phyloP scores from a whole-genome alignment of 1,140 invertebrate species.

The Oryctes rhinoceros region DNA sequence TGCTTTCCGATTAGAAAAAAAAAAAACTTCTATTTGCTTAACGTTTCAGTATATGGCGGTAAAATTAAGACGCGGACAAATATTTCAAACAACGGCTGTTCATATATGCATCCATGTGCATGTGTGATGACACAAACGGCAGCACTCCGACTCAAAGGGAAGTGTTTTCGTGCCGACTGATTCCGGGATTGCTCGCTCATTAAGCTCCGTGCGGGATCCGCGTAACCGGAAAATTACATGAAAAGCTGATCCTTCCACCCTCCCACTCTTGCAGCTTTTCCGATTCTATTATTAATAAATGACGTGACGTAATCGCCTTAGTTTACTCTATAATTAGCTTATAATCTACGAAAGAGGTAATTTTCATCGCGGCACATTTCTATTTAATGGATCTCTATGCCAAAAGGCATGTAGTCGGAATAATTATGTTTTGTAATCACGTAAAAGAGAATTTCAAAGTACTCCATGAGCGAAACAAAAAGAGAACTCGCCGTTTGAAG shows the following conservation, averaged over 20 bases:
- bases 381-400: background rate
- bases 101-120: constrained; percentile 5
- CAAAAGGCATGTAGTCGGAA: background rate
- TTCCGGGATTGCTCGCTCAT: background rate
- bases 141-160: background rate
- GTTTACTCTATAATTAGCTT: background rate
- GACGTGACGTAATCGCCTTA: constrained; percentile 5
- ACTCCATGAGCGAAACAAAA: background rate
- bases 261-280: background rate
- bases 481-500: too few relatives aligned
- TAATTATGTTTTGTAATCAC: background rate
- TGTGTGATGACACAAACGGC: constrained; percentile 13
- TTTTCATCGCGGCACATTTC: background rate
- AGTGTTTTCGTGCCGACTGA: background rate
- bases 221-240: background rate
- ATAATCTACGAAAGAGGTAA: background rate
- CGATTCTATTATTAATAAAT: constrained; percentile 7
- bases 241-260: background rate
- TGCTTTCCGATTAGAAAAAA: too few relatives aligned
- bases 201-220: constrained; percentile 12
- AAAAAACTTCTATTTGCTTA: too few relatives aligned
- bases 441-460: background rate
- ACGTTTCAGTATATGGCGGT: too few relatives aligned
- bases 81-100: background rate
- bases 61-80: background rate